phyloP scores from a whole-genome alignment of 2,113 vertebrate genomes.

The Megaceryle maxima region DNA sequence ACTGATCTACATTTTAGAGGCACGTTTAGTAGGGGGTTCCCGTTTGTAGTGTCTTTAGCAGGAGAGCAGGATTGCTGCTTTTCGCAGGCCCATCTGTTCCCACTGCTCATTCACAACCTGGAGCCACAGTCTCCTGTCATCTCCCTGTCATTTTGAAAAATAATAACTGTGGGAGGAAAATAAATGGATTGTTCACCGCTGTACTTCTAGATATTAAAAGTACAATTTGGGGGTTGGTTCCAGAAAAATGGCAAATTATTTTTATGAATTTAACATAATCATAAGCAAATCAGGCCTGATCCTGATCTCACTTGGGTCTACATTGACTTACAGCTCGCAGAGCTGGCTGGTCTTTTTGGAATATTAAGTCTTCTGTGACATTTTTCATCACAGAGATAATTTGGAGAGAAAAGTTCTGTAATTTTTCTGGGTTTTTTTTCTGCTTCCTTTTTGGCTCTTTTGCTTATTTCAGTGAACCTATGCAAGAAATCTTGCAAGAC shows the following conservation, averaged over 20 bases:
- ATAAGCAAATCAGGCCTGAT: constrained; percentile 21
- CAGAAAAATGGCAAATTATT: constrained; percentile 1
- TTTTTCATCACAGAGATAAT: not conserved
- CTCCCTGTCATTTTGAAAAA: not conserved
- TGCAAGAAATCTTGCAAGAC: not conserved
- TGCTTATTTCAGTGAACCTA: not conserved
- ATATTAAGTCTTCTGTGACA: not conserved
- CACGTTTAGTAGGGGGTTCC: constrained; percentile 11
- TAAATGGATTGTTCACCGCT: not conserved
- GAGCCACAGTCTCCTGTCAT: constrained; percentile 34
- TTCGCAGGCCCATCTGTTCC: constrained; percentile 45
- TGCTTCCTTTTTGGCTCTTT: not conserved
- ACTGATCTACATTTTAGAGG: constrained; percentile 22
- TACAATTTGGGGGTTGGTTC: not conserved
- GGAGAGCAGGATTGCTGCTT: constrained; percentile 2
- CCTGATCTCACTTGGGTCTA: not conserved
- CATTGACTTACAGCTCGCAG: not conserved
- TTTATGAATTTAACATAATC: not conserved
- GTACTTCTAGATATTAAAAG: not conserved
- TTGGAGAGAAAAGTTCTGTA: not conserved
- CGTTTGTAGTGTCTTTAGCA: not conserved
- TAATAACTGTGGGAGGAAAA: constrained; percentile 33
- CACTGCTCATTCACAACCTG: constrained; percentile 53
- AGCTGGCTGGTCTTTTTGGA: not conserved
- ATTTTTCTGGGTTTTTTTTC: not conserved